Base-by-base conservation (phyloP, 2,888 invertebrate genomes). In the Apamea sordens region DNA sequence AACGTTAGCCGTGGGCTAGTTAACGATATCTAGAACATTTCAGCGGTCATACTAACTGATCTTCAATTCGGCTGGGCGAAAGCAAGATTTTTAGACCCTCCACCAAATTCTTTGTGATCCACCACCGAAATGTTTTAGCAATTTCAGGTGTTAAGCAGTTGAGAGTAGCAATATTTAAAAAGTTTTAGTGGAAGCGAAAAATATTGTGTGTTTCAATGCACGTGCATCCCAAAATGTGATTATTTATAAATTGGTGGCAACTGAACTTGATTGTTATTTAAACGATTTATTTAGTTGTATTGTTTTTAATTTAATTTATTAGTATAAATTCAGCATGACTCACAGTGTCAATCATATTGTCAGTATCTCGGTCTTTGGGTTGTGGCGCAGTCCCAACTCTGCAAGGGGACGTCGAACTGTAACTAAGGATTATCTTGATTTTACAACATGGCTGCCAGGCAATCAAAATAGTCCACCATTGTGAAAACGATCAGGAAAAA, bases 361-460 rank as follows among this genome's bases (percentile, higher is more conserved):
- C 94, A 47, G 85, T 89, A 24, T 94, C 94, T 36, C 90, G 90
- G 2, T 94, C 93, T 74, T 93, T 95, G 7, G 94, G 88, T 71
- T 94, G 93, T 3, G 97, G 97, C 41, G 97, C 97, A 36, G 96
- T 97, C 79, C 95, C 97, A 85, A 97, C 97, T 92, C 97, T 97
- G 93, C 97, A 97, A 88, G 97, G 97, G 80, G 97, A 97, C 87
- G 97, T 95, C 73, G 97, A 93, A 94, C 97, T 97, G 93, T 96
- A 97, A 92, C 97, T 97, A 86, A 86, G 91, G 78, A 90, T 77
- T 75, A 67, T 56, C 13, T 24, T 44, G 32, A 65, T 76, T 67
- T 78, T 78, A 83, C 50, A 67, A 80, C 56, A 64, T 64, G 18
- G 1, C 73, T 76, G 56, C 10, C 28, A 59, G 32, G n/a, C 36